Base-by-base conservation (phyloP, 92 coral and sea anemone species). In the Metridium senile region DNA sequence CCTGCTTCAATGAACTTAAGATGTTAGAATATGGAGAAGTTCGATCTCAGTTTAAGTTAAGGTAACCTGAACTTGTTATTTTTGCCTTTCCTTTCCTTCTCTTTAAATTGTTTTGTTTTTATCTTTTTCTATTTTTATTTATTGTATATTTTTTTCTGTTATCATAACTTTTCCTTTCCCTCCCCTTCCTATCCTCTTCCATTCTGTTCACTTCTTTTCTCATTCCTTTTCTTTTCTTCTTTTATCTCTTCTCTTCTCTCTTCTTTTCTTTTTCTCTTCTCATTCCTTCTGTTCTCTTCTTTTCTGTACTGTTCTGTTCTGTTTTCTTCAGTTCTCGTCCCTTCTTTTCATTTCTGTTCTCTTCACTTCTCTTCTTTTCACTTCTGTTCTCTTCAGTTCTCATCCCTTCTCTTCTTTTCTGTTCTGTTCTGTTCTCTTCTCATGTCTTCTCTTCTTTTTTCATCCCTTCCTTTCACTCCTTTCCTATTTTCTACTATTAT, bases 11-110 rank as follows among this genome's bases (percentile, higher is more conserved):
- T 87, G 98, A 94, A 68, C 87, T 94, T 49, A 67, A 89, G 18
- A 94, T 94, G 98, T 66, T 94, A 72, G 97, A 94, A 75, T 90
- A 88, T 76, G 98, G 98, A 32, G 98, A 94, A 83, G 93, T 94
- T 11, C 80, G 86, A 66, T 94, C 97, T 9, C 88, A 83, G 86
- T 87, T 93, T 58, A 91, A 92, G 80, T 81, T 94, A 53, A 87
- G 96, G 96, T 90, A 89, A 47, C n/a, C 18, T 62, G 22, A 4
- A 17, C 17, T 9, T 9, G 8, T 54, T 11, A 16, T 28, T 64
- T 64, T 16, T 18, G 11, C 32, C 21, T 11, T 54, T 22, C 26
- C 9, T 54, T 54, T 22, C n/a, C 61, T n/a, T 54, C 23, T 54
- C 61, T 8, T n/a, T 17, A 8, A 7, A 8, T 45, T 45, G 9